These are phyloP conservation scores for Gadus macrocephalus DNA, from an alignment of 2,113 vertebrate species.

Conservation along the genomic window DNA sequence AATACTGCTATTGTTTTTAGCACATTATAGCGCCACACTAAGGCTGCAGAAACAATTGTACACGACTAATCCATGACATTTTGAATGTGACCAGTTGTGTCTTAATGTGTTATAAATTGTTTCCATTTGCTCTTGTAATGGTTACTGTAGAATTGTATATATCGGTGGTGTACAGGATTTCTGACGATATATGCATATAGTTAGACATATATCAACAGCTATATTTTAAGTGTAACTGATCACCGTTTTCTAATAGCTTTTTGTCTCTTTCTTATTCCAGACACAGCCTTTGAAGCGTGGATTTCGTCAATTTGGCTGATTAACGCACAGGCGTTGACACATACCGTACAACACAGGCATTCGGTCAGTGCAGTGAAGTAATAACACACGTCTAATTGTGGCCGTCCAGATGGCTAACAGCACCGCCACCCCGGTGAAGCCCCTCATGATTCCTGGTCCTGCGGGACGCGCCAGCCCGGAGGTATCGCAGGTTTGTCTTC, in stretches of 20 bases:
- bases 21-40: conserved; percentile 4
- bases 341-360: neutral
- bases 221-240: too few species aligned
- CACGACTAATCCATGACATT: neutral
- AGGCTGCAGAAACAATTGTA: neutral
- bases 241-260: too few species aligned
- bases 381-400: conserved; percentile 71
- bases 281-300: too few species aligned
- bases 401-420: conserved; percentile 90
- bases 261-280: too few species aligned
- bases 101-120: too few species aligned
- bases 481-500: conserved; percentile 81
- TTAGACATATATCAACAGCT: too few species aligned
- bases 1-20: conserved; percentile 62
- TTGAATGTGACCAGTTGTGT: neutral
- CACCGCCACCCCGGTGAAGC: conserved; percentile 79
- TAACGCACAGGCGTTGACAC: neutral
- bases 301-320: too few species aligned
- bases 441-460: conserved; percentile 60
- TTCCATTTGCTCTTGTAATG: too few species aligned
- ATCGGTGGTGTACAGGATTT: too few species aligned
- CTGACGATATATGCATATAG: too few species aligned
- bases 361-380: conserved; percentile 61
- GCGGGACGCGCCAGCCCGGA: conserved; percentile 87
- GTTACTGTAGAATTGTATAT: too few species aligned